These are phyloP conservation scores for Diorhabda carinulata DNA, from an alignment of 1,140 invertebrate genomes.

Conservation along the genomic window DNA sequence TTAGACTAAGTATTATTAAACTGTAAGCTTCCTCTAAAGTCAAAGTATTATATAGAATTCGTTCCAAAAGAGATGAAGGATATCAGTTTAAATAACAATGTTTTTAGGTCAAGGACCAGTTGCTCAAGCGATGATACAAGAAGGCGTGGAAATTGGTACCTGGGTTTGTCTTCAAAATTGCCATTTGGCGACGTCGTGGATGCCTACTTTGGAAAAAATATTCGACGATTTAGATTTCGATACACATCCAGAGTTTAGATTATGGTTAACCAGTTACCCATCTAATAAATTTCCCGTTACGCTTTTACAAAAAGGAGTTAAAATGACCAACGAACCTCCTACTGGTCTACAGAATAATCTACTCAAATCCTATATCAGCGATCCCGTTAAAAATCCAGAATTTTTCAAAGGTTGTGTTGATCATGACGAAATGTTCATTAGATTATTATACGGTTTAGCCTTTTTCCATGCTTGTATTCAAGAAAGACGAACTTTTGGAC, in stretches of 20 bases:
- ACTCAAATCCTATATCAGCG: constrained; percentile 74
- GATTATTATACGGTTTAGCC: constrained; percentile 81
- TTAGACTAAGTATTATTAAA: no score
- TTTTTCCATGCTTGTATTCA: constrained; percentile 94
- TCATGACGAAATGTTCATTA: constrained; percentile 71
- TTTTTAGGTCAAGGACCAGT: constrained; percentile 68
- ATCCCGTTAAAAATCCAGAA: constrained; percentile 69
- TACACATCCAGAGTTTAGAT: constrained; percentile 66
- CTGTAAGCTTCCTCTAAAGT: no score
- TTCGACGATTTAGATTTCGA: constrained; percentile 73
- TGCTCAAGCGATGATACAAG: constrained; percentile 74
- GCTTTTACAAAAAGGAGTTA: constrained; percentile 83
- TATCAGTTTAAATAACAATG: background rate
- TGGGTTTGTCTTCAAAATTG: constrained; percentile 96
- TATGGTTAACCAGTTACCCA: constrained; percentile 93
- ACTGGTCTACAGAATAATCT: constrained; percentile 84
- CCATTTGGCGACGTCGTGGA: constrained; percentile 88
- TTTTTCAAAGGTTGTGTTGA: constrained; percentile 65
- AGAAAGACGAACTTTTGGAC: constrained; percentile 86
- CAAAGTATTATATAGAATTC: no score
- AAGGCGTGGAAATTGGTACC: constrained; percentile 68
- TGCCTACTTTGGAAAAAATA: constrained; percentile 74
- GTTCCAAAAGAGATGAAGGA: background rate
- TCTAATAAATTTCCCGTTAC: constrained; percentile 81
- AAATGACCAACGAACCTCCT: constrained; percentile 93